Base-by-base conservation (phyloP, 2,888 invertebrate species). In the Oxyscelio sp. region DNA sequence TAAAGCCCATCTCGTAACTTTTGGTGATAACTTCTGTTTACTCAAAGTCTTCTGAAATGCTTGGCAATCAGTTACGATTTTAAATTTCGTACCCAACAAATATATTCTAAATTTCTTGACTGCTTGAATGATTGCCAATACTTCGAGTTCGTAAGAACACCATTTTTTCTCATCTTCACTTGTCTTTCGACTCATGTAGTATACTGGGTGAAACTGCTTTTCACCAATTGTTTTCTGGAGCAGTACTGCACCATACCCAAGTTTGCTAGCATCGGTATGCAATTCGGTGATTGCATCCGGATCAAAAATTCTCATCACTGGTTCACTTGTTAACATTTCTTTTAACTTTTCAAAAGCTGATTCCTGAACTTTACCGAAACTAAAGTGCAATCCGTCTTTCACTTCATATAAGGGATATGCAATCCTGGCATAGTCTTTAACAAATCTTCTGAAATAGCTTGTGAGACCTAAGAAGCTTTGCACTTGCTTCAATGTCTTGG, bases 241-340 rank as follows among this genome's bases (percentile, higher is more conserved):
- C 40, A 59, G 22, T 5, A 58, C 38, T 6, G 58, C 58, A 11
- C 19, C 58, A 19, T 19, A 15, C 19, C 58, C 58, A 21, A 19
- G 40, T 38, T 50, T 61, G 15, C 48, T 80, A 0, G 82, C 80
- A 21, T 73, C 86, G 6, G 73, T 81, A 48, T 88, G 82, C 17
- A 81, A 21, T 13, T 85, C 77, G 0, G 82, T 86, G 27, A 27
- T 27, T 27, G 27, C 27, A 27, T 27, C 27, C 6, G 27, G 27
- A 27, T 27, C 27, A 27, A 27, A 27, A 27, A 27, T 27, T 27
- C 27, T 27, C 27, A 0, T 75, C 8, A 77, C 71, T 11, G 74
- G 80, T 13, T 86, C 77, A 21, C 80, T 74, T 9, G 58, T 59
- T 21, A 88, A 66, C 8, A 78, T 82, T 38, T 83, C 63, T 31